These are phyloP conservation scores for Brachyopa scutellaris DNA, from an alignment of 2,888 invertebrate genomes.

Conservation along the genomic window DNA sequence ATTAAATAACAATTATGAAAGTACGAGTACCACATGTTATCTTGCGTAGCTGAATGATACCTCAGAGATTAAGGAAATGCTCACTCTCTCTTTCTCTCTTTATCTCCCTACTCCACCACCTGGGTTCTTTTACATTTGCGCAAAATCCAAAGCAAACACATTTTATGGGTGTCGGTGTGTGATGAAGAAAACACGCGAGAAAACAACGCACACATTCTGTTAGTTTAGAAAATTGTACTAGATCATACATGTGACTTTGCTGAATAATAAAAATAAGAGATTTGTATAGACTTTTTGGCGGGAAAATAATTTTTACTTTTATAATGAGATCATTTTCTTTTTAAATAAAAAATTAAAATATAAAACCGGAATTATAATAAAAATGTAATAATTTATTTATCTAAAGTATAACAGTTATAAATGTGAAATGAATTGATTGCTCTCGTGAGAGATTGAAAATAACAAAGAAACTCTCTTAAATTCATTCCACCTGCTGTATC, in stretches of 20 bases:
- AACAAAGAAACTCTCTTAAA: too few species aligned
- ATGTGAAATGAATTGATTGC: too few species aligned
- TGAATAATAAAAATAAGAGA: constrained; percentile 34
- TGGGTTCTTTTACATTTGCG: constrained; percentile 28
- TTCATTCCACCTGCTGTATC: too few species aligned
- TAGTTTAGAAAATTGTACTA: constrained; percentile 46
- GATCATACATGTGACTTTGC: constrained; percentile 35
- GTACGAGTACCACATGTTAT: background rate
- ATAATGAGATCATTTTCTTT: too few species aligned
- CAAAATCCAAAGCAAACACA: constrained; percentile 19
- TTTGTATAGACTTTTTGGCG: constrained; percentile 23
- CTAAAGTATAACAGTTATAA: too few species aligned
- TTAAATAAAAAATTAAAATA: too few species aligned
- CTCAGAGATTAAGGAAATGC: constrained; percentile 4
- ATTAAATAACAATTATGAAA: background rate
- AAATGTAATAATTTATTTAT: too few species aligned
- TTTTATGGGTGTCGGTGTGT: background rate
- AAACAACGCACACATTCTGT: too few species aligned
- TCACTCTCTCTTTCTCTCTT: background rate
- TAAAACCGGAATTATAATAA: too few species aligned
- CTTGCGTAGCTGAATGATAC: constrained; percentile 1
- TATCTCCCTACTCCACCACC: too few species aligned
- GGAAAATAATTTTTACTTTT: constrained; percentile 6
- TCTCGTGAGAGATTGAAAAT: too few species aligned
- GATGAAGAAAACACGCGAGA: background rate